These are phyloP conservation scores for Leptopilina myrica DNA, from an alignment of 2,888 invertebrate genomes.

Conservation along the genomic window DNA sequence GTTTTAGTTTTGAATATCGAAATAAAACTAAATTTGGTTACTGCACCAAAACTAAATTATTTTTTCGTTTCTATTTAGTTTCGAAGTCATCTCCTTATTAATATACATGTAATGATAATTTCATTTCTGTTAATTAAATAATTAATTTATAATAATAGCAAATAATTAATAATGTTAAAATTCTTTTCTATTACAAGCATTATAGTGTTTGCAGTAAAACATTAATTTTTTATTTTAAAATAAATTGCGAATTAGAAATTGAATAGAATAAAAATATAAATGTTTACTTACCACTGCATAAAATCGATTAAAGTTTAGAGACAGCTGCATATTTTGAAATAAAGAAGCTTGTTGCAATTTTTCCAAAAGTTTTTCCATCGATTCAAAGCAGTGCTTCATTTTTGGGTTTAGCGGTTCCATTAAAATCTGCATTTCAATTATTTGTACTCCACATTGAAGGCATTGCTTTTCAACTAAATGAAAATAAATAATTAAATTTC, in stretches of 20 bases:
- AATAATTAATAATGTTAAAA: too few species aligned
- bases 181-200: neutral
- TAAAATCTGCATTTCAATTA: neutral
- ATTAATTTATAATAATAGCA: too few species aligned
- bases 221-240: conserved; percentile 27
- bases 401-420: neutral
- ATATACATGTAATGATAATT: too few species aligned
- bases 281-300: neutral
- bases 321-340: neutral
- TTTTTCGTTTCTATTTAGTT: too few species aligned
- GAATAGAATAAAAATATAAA: neutral
- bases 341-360: conserved; percentile 65
- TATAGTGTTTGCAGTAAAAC: neutral
- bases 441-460: neutral
- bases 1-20: too few species aligned
- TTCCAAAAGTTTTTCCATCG: conserved; percentile 62
- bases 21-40: too few species aligned
- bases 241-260: too few species aligned
- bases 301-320: neutral
- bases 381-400: conserved; percentile 32
- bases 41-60: too few species aligned
- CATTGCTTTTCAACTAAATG: neutral
- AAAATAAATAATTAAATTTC: neutral
- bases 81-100: too few species aligned
- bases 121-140: too few species aligned